Evolutionary conservation across 2,888 invertebrate species (phyloP).

Genomic region (Caenorhabditis virilis): DNA sequence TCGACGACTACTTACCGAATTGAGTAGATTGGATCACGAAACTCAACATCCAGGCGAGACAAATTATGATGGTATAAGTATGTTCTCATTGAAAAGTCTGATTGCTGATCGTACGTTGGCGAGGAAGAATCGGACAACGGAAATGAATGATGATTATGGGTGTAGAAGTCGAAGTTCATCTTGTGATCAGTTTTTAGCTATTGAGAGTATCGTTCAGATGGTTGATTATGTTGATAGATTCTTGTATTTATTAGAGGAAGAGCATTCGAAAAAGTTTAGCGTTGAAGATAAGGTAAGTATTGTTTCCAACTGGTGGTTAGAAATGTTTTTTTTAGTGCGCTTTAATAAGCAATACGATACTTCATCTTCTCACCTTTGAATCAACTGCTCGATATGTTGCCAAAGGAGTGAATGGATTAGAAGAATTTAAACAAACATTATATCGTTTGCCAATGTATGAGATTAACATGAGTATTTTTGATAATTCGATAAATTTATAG

Average conservation of each 20-base stretch:
- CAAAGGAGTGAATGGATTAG: slow-evolving; percentile 35
- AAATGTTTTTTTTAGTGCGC: slow-evolving; percentile 20
- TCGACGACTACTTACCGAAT: slow-evolving; percentile 44
- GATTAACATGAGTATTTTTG: slow-evolving; percentile 1
- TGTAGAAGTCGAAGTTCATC: neutral
- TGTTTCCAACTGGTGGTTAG: neutral
- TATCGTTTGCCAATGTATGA: slow-evolving; percentile 19
- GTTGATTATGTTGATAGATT: slow-evolving; percentile 61
- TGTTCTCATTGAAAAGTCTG: slow-evolving; percentile 57
- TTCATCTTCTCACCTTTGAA: slow-evolving; percentile 42
- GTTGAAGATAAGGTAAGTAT: slow-evolving; percentile 58
- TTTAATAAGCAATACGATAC: slow-evolving; percentile 41
- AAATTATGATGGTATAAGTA: slow-evolving; percentile 46
- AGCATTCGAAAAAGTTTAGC: slow-evolving; percentile 39
- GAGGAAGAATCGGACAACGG: slow-evolving; percentile 5
- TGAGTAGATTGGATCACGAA: slow-evolving; percentile 45
- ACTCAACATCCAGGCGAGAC: slow-evolving; percentile 19
- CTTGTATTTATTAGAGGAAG: slow-evolving; percentile 40
- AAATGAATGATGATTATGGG: too few relatives aligned
- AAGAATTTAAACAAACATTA: slow-evolving; percentile 36
- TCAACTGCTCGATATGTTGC: slow-evolving; percentile 33
- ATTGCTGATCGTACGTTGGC: slow-evolving; percentile 57
- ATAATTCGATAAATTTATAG: slow-evolving; percentile 12
- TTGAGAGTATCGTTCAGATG: slow-evolving; percentile 52
- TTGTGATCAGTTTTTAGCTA: slow-evolving; percentile 35